Evolutionary conservation across 2,888 invertebrate genomes (phyloP), one percentile per base, ranked within the genome.

Genomic region (Pheosia gnoma): DNA sequence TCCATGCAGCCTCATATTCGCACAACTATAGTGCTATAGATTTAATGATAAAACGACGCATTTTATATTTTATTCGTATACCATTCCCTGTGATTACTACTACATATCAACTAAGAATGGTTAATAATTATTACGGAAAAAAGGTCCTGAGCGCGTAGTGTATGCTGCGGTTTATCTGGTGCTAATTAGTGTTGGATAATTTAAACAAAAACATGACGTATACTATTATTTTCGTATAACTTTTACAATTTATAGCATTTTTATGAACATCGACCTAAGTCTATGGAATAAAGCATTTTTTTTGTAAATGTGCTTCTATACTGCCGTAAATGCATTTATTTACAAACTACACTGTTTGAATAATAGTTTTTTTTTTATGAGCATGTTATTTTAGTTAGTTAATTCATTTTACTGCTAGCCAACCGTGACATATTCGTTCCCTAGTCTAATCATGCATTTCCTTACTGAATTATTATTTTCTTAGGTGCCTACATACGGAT

Each of bases 241-340:
- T 47, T 47, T 47, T 47, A 47, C 47, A 47, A n/a, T 47, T 47
- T n/a, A 8, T 47, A 47, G 47, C 47, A 47, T 47, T n/a, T 47
- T 47, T 47, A 47, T 47, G n/a, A 47, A 43, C 11, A 2, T 11
- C 2, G n/a, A 4, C 25, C 25, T n/a, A 25, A 25, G 25, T 25
- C 25, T 25, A 25, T 25, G 25, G 25, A 25, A 25, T 25, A 25
- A 25, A 25, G 10, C 9, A 10, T 45, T 45, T 45, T 11, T 9
- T 45, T 45, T 45, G 3, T 45, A 5, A 11, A 53, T 37, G 10
- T 37, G 13, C 13, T 51, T 11, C 13, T 25, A 37, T 56, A 75
- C 68, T 75, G 72, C 68, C 75, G 66, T 66, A 8, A 62, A 66
- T 68, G 75, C 75, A 75, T 75, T 75, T 75, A 75, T 75, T 72